These are phyloP conservation scores for Epicampocera succincta DNA, from an alignment of 2,888 invertebrate species.

Conservation along the genomic window DNA sequence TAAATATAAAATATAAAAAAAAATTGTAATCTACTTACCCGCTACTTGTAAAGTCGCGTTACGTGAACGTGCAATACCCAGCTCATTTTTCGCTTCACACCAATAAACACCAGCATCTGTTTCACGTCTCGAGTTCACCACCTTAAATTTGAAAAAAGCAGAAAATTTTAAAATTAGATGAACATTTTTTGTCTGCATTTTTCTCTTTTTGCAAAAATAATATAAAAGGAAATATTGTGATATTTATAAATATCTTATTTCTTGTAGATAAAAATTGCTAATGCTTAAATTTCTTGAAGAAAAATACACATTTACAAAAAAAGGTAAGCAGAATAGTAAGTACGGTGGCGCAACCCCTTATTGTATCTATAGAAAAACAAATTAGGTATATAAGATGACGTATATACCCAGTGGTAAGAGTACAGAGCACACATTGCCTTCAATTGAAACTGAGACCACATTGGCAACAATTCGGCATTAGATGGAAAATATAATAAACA, in stretches of 20 bases:
- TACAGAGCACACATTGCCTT: too few species aligned
- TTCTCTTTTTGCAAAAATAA: background rate
- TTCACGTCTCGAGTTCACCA: slow-evolving; percentile 90
- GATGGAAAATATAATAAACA: too few species aligned
- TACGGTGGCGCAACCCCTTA: background rate
- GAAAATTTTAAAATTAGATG: slow-evolving; percentile 24
- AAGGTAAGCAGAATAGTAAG: background rate
- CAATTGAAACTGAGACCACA: too few species aligned
- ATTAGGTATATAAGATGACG: background rate
- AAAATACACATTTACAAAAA: background rate
- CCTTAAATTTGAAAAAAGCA: slow-evolving; percentile 79
- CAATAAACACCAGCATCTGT: slow-evolving; percentile 93
- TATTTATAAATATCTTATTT: slow-evolving; percentile 26
- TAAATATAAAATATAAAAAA: background rate
- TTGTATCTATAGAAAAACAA: background rate
- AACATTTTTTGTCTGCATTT: slow-evolving; percentile 35
- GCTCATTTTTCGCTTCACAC: slow-evolving; percentile 92
- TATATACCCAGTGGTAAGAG: too few species aligned
- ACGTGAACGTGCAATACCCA: slow-evolving; percentile 90
- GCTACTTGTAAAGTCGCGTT: slow-evolving; percentile 94
- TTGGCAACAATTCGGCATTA: too few species aligned
- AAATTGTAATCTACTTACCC: slow-evolving; percentile 83
- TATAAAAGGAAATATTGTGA: slow-evolving; percentile 45
- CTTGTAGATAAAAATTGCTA: slow-evolving; percentile 18
- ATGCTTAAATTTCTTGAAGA: slow-evolving; percentile 49